Percentiles rank a stretch among this genome's conserved stretches.
Evolutionary conservation across 2,888 invertebrate species (phyloP).

Genomic region (Abrostola tripartita): DNA sequence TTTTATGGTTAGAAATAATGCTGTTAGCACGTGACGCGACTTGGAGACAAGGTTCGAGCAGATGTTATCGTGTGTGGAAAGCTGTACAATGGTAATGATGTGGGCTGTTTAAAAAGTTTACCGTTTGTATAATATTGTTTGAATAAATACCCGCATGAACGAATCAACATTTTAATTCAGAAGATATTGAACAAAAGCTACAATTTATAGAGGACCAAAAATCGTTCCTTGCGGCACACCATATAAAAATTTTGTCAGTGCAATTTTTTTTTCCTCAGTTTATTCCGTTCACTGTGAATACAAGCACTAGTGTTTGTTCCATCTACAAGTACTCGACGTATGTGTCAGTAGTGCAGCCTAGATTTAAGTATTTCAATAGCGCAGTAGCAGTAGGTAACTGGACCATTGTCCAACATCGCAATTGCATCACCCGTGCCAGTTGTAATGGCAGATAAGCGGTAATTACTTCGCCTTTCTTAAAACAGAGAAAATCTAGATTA

Average conservation of each 20-base stretch:
- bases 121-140: not conserved
- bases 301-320: not conserved
- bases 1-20: conserved; percentile 41
- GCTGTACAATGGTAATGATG: conserved; percentile 19
- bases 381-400: conserved; percentile 12
- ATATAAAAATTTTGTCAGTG: not conserved
- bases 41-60: conserved; percentile 10
- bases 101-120: conserved; percentile 12
- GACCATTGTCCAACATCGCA: conserved; percentile 34
- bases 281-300: not conserved
- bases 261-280: not conserved
- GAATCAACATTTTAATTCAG: too few relatives aligned
- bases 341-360: conserved; percentile 25
- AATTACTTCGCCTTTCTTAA: conserved; percentile 24
- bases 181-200: not conserved
- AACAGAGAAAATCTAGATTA: conserved; percentile 1
- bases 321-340: not conserved
- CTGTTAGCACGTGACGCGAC: conserved; percentile 33
- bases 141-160: too few relatives aligned
- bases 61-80: conserved; percentile 38
- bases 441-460: conserved; percentile 33
- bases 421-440: conserved; percentile 36
- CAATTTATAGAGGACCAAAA: not conserved
- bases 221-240: conserved; percentile 11
- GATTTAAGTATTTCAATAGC: conserved; percentile 41